Evolutionary conservation across 2,888 invertebrate genomes (phyloP), one percentile per base, ranked within the genome.

Genomic region (Ichneumon xanthorius): DNA sequence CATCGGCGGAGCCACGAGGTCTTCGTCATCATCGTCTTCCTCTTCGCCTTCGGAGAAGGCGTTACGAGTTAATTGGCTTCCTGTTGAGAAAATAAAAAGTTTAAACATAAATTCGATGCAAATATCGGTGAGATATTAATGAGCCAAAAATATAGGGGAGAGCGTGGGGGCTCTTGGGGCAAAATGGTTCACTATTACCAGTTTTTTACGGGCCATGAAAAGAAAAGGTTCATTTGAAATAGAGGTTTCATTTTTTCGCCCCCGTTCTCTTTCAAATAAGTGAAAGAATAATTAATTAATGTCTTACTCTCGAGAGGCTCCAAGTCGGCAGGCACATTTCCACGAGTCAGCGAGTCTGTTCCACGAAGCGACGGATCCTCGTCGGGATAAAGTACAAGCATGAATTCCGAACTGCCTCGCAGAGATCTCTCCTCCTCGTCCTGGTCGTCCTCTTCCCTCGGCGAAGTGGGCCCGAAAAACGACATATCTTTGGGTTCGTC

Each of bases 381-480:
- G n/a, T 95, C 94, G 11, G 96, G 96, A 91, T 96, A 96, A 68
- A 98, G 95, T 73, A 97, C 97, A 87, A 97, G 94, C 97, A 98
- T 97, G 91, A 97, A 97, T 93, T 98, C 98, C 75, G 96, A 97
- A 93, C 97, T 97, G 58, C 96, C 96, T 73, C 96, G 95, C 65
- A 95, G 89, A 75, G 94, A 95, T 88, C 94, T 95, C 75, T 94
- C 94, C 63, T 94, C 94, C 84, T 93, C 90, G 55, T 80, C 84
- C 26, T 78, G 81, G 16, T 76, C 82, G 16, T 68, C 50, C 3
- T 83, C 73, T 80, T 88, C 89, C 88, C 89, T 86, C 4, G 89
- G 89, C 4, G 76, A 70, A 6, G 73, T 30, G 4, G 82, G 40
- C 14, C 85, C 78, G 33, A 85, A 76, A 71, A 58, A 70, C 30